These are phyloP conservation scores for Pelodytes ibericus DNA, from an alignment of 2,797 vertebrate species.

Conservation along the genomic window DNA sequence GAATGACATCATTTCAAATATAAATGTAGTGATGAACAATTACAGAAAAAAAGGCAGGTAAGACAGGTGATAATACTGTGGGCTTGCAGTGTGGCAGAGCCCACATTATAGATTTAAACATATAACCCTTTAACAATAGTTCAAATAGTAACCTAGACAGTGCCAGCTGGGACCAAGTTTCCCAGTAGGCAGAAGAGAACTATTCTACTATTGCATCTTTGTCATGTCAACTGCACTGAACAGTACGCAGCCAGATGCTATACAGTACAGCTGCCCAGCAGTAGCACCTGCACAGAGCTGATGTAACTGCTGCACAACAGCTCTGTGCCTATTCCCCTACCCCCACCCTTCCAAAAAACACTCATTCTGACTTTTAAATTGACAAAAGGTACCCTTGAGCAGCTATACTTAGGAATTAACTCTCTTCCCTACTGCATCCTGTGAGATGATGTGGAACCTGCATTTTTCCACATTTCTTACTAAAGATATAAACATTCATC, in stretches of 20 bases:
- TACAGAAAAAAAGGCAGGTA: background rate
- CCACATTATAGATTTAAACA: background rate
- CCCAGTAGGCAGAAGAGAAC: background rate
- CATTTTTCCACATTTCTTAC: too few species aligned
- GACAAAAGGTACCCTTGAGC: too few species aligned
- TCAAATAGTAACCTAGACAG: background rate
- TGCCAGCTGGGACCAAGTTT: background rate
- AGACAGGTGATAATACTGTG: background rate
- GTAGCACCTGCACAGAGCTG: background rate
- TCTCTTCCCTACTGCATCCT: too few species aligned
- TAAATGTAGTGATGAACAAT: background rate
- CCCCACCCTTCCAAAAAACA: background rate
- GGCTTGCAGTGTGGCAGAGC: background rate
- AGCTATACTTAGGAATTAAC: too few species aligned
- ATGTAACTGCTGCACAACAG: background rate
- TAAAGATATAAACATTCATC: too few species aligned
- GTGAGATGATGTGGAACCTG: too few species aligned
- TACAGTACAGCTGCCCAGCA: background rate
- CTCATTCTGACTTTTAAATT: too few species aligned
- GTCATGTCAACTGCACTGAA: background rate
- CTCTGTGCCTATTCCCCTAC: background rate
- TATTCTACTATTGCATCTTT: background rate
- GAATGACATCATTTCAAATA: slow-evolving; percentile 5
- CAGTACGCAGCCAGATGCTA: background rate
- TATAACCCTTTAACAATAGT: background rate